Conservation (phyloP, 2,797 vertebrate species). For the Chaenodraco wilsoni region DNA sequence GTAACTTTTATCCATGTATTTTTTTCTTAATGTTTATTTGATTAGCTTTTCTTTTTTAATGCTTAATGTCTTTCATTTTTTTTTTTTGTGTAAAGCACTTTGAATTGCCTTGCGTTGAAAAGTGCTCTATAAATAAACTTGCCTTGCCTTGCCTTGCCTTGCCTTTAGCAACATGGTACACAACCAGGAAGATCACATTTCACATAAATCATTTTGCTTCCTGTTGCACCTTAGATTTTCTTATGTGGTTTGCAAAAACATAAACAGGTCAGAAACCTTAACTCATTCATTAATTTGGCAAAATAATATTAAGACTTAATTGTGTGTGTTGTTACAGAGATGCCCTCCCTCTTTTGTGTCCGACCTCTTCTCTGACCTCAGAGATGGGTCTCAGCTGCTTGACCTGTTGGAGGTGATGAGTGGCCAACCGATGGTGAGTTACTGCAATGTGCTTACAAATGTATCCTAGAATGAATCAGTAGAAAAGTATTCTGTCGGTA, state of each 20-base stretch:
- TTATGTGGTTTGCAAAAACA: not conserved
- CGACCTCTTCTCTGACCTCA: constrained; percentile 90
- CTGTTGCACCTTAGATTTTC: not conserved
- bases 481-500: not conserved
- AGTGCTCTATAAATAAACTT: too few relatives aligned
- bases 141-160: too few relatives aligned
- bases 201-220: not conserved
- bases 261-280: not conserved
- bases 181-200: not conserved
- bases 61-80: too few relatives aligned
- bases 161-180: not conserved
- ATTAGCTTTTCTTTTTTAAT: too few relatives aligned
- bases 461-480: not conserved
- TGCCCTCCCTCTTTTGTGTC: constrained; percentile 81
- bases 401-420: constrained; percentile 94
- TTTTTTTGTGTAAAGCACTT: too few relatives aligned
- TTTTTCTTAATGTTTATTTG: too few relatives aligned
- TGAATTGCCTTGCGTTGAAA: too few relatives aligned
- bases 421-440: constrained; percentile 89
- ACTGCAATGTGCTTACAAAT: not conserved
- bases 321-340: constrained; percentile 78
- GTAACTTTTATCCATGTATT: too few relatives aligned
- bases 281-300: not conserved
- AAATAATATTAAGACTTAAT: not conserved
- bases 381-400: constrained; percentile 87